Percentiles rank a stretch among this genome's conserved stretches.
Conservation (phyloP, 2,113 vertebrate species). For the Coreoperca whiteheadi region DNA sequence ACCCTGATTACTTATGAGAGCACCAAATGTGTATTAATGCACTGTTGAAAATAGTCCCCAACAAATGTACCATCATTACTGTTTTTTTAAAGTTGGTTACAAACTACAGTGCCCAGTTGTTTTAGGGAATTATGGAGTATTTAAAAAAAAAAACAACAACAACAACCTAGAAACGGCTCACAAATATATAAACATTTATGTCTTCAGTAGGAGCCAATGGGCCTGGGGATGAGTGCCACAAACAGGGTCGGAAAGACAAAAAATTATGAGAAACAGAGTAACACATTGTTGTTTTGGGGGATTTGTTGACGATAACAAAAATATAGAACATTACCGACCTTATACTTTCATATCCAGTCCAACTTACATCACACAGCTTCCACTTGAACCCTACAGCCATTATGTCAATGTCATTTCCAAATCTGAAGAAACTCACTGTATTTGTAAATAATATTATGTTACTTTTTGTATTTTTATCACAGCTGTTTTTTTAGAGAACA, state of each 20-base stretch:
- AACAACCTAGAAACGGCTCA: too few species aligned
- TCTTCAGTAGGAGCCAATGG: background rate
- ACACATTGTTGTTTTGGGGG: too few species aligned
- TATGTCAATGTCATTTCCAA: background rate
- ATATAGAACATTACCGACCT: background rate
- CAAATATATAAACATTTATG: background rate
- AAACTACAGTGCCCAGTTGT: background rate
- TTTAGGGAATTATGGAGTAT: background rate
- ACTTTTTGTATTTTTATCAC: conserved; percentile 24
- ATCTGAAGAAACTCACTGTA: conserved; percentile 53
- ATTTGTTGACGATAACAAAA: background rate
- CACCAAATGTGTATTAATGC: background rate
- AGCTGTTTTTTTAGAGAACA: conserved; percentile 13
- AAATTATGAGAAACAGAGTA: background rate
- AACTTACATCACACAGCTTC: background rate
- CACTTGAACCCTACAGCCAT: background rate
- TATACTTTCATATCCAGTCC: background rate
- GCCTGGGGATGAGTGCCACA: background rate
- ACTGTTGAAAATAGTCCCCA: conserved; percentile 1
- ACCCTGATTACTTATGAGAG: background rate
- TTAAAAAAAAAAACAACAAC: background rate
- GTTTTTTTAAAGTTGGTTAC: background rate
- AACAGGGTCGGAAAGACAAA: too few species aligned
- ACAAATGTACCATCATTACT: background rate
- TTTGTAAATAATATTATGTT: conserved; percentile 43